Base-by-base conservation (phyloP, 2,797 vertebrate species). In the Propithecus deckenii region DNA sequence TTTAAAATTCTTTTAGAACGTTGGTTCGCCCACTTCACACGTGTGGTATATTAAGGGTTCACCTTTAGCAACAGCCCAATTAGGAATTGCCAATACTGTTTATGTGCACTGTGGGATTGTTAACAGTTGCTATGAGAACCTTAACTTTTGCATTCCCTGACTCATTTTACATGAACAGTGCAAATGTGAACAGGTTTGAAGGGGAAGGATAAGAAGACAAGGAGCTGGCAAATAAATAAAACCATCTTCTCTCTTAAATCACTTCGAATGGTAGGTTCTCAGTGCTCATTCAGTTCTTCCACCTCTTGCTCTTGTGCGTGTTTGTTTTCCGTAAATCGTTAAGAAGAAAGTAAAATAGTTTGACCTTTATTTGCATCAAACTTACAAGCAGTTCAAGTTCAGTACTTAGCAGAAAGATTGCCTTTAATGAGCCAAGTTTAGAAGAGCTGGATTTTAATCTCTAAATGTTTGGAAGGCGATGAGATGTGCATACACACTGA, bases 351-450 rank as follows among this genome's bases (percentile, higher is more conserved):
- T 74, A 86, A 97, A 93, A 96, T 89, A 93, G 80, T 81, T 87
- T 97, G 96, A 96, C 96, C 94, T 98, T 97, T 96, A 93, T 97
- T 97, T 98, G 91, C 86, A 94, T 84, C 71, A 78, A 80, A 80
- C 83, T 97, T 93, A 96, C 96, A 96, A 95, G 76, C 89, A 94
- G 93, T 96, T 97, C 89, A 96, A 71, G 75, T 97, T 97, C 94
- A 94, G 2, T 95, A 86, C 94, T 96, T 96, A 94, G 69, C 91
- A 83, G 46, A 79, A 96, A 97, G 93, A 97, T 96, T 94, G 89
- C 84, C 91, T 96, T 89, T 97, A 97, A 97, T 91, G 94, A 97
- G 91, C 91, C 87, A 94, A 72, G 79, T 95, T 96, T 89, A 57
- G 94, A 96, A 86, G 83, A 89, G 71, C 76, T 87, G 38, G 75